These are phyloP conservation scores for Chauna torquata DNA, from an alignment of 2,113 vertebrate genomes.

Conservation along the genomic window DNA sequence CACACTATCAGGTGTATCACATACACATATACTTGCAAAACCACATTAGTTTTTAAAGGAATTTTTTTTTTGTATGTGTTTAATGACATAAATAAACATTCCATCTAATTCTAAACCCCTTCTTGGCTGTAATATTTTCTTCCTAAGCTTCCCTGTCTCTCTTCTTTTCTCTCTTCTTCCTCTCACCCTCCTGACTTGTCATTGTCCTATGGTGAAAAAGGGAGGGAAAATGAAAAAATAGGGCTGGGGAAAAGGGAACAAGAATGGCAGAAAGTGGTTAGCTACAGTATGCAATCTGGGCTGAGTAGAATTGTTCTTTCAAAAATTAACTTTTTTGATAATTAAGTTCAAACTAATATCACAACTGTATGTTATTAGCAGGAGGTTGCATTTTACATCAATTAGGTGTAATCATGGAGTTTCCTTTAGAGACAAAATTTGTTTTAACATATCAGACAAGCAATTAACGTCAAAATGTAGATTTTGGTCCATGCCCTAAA, in stretches of 20 bases:
- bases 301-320: not conserved
- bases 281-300: not conserved
- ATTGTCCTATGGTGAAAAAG: not conserved
- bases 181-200: not conserved
- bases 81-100: not conserved
- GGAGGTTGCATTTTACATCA: not conserved
- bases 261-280: not conserved
- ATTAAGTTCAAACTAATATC: not conserved
- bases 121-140: not conserved
- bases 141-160: not conserved
- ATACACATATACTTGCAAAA: not conserved
- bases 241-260: not conserved
- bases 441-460: not conserved
- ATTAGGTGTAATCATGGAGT: not conserved
- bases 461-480: constrained; percentile 1
- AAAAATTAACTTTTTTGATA: not conserved
- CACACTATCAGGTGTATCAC: not conserved
- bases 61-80: not conserved
- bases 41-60: not conserved
- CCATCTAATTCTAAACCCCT: not conserved
- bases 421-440: not conserved
- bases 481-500: not conserved
- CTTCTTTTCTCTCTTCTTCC: not conserved
- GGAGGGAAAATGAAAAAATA: not conserved
- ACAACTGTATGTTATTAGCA: not conserved